phyloP scores from a whole-genome alignment of 2,797 vertebrate species.

The Kryptopterus vitreolus region DNA sequence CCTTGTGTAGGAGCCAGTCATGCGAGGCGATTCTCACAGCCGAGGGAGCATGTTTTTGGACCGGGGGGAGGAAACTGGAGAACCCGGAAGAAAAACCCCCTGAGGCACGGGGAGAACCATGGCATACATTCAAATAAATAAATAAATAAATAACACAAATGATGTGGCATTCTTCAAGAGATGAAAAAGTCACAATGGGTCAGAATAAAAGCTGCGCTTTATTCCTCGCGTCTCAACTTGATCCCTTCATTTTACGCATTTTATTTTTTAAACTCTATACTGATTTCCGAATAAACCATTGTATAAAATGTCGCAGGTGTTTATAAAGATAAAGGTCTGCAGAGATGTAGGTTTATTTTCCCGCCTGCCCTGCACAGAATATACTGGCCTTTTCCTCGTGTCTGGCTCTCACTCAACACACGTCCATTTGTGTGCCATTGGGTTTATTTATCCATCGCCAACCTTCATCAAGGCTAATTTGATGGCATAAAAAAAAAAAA shows the following conservation, averaged over 20 bases:
- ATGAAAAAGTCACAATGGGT: neutral
- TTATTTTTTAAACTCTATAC: neutral
- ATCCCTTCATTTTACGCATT: neutral
- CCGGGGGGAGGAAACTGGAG: no score
- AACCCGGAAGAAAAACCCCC: no score
- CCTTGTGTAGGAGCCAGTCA: neutral
- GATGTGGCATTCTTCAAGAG: neutral
- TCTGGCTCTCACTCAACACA: conserved; percentile 75
- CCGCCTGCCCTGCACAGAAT: conserved; percentile 70
- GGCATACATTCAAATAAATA: neutral
- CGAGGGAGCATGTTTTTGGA: neutral
- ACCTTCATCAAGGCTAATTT: conserved; percentile 83
- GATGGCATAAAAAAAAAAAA: conserved; percentile 66
- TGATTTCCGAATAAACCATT: neutral
- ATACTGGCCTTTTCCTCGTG: conserved; percentile 69
- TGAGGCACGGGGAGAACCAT: no score
- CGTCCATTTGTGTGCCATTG: conserved; percentile 76
- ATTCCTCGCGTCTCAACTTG: neutral
- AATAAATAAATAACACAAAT: neutral
- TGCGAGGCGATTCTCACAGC: neutral
- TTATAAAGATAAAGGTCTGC: conserved; percentile 73
- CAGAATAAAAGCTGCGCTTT: neutral
- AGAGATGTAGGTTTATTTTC: conserved; percentile 77
- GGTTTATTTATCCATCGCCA: conserved; percentile 81
- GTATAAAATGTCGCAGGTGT: conserved; percentile 57